Percentiles rank a stretch among this genome's conserved stretches.
Conservation (phyloP, 2,797 vertebrate species). For the Arrhamphus sclerolepis region DNA sequence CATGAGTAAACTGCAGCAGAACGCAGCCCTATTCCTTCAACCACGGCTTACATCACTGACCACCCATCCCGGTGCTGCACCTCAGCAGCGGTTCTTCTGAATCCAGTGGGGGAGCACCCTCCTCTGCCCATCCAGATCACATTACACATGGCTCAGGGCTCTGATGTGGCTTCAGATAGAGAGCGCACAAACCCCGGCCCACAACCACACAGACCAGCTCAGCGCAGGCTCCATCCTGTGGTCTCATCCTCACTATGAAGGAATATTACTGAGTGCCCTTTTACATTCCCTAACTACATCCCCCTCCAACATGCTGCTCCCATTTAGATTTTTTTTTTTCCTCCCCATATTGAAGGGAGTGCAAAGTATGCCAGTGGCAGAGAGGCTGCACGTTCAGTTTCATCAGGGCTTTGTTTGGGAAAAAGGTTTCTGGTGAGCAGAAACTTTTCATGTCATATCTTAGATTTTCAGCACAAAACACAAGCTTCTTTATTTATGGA, state of each 20-base stretch:
- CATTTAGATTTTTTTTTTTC: conserved; percentile 49
- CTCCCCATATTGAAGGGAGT: not conserved
- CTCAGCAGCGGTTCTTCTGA: conserved; percentile 57
- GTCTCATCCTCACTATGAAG: conserved; percentile 67
- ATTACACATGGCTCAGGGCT: conserved; percentile 71
- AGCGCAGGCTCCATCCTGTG: conserved; percentile 65
- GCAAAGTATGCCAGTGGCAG: conserved; percentile 21
- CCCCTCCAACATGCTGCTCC: conserved; percentile 61
- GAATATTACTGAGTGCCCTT: conserved; percentile 71
- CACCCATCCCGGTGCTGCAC: conserved; percentile 51
- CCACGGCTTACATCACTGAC: conserved; percentile 70
- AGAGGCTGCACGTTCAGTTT: conserved; percentile 26
- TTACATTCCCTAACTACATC: conserved; percentile 61
- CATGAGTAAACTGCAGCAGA: conserved; percentile 21
- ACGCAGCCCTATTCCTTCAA: conserved; percentile 25
- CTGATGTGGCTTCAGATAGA: conserved; percentile 79
- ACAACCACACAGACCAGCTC: conserved; percentile 67
- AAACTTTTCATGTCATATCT: conserved; percentile 26
- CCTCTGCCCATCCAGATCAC: conserved; percentile 65
- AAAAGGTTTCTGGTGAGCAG: conserved; percentile 29
- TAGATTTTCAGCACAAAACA: conserved; percentile 11
- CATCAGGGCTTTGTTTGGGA: conserved; percentile 42
- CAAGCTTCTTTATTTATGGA: not conserved
- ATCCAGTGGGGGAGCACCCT: conserved; percentile 62
- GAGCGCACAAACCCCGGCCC: conserved; percentile 67